Evolutionary conservation across 1,140 invertebrate genomes (phyloP).

Genomic region (Cotesia chilonis): DNA sequence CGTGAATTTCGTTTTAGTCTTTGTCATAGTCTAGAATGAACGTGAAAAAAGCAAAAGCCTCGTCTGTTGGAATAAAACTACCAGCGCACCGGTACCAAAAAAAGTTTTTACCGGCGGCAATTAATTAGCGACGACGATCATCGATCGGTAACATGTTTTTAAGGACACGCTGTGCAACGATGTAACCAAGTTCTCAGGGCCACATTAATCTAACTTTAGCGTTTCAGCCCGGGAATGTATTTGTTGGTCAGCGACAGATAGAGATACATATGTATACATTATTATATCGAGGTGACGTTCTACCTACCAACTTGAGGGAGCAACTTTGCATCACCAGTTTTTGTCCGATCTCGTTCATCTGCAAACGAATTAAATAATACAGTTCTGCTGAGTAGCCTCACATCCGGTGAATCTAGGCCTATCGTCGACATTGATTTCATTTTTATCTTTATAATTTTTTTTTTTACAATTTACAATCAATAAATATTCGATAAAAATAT

Average conservation of each 20-base stretch:
- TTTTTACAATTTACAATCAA: too few species aligned
- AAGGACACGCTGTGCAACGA: constrained; percentile 49
- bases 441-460: background rate
- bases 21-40: background rate
- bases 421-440: background rate
- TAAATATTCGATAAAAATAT: too few species aligned
- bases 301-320: constrained; percentile 47
- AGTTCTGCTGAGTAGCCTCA: constrained; percentile 25
- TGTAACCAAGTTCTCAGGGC: constrained; percentile 58
- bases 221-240: constrained; percentile 52
- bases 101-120: constrained; percentile 32
- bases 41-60: background rate
- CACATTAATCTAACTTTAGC: constrained; percentile 64
- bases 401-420: constrained; percentile 20
- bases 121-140: constrained; percentile 57
- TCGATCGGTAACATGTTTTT: constrained; percentile 53
- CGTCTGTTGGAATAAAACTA: background rate
- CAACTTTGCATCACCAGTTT: constrained; percentile 18
- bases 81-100: constrained; percentile 35
- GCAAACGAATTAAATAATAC: constrained; percentile 31
- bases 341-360: constrained; percentile 7
- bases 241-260: constrained; percentile 20
- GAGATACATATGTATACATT: constrained; percentile 7
- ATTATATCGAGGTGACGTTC: constrained; percentile 54
- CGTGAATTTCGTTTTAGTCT: too few species aligned